Conservation (phyloP, 2,888 invertebrate genomes). For the Anoplius nigerrimus region DNA sequence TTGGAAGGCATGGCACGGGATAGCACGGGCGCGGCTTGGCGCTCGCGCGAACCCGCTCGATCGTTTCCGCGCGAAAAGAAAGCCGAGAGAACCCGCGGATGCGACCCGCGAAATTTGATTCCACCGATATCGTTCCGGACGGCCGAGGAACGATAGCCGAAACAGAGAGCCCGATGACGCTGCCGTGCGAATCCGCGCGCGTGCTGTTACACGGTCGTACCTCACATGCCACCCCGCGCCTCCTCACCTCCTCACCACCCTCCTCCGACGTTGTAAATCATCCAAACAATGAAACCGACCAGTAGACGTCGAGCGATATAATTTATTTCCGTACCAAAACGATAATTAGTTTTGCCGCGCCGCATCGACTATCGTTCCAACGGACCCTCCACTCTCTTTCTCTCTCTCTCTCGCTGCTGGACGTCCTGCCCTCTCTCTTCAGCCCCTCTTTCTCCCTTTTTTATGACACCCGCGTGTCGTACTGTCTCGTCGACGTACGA, state of each 20-base stretch:
- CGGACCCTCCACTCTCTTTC: no score
- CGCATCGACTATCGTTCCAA: slow-evolving; percentile 3
- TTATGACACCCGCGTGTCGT: no score
- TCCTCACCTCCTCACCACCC: no score
- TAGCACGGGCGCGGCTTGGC: slow-evolving; percentile 1
- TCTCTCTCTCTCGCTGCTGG: no score
- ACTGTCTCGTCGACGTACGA: background rate
- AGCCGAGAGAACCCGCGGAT: background rate
- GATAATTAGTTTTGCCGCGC: slow-evolving; percentile 44
- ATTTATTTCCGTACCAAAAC: slow-evolving; percentile 48
- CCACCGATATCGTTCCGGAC: slow-evolving; percentile 38
- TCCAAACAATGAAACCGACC: slow-evolving; percentile 48
- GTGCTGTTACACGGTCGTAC: no score
- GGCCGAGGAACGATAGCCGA: slow-evolving; percentile 28
- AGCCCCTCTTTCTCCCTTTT: no score
- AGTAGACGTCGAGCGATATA: slow-evolving; percentile 48
- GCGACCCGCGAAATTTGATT: slow-evolving; percentile 47
- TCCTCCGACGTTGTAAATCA: slow-evolving; percentile 45
- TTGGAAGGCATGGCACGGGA: no score
- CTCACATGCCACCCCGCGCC: no score
- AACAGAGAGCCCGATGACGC: slow-evolving; percentile 31
- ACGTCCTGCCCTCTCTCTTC: no score
- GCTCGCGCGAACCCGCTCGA: slow-evolving; percentile 14
- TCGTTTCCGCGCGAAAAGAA: slow-evolving; percentile 7
- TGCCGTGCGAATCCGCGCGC: slow-evolving; percentile 22